Evolutionary conservation across 2,888 invertebrate genomes (phyloP), one percentile per base, ranked within the genome.

Genomic region (Stenichneumon culpator): DNA sequence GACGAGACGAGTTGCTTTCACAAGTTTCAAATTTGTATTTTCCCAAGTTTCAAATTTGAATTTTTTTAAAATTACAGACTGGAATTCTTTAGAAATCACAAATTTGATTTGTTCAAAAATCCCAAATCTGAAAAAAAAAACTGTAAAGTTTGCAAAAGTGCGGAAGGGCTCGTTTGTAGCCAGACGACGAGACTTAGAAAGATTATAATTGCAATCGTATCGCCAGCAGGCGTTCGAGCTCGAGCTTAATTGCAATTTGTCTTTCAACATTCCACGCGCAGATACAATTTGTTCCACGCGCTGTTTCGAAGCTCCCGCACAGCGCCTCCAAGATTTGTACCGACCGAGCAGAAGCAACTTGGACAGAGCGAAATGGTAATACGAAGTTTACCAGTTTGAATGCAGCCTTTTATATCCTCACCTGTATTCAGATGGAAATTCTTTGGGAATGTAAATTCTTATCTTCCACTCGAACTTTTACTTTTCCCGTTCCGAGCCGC

Each of bases 381-480:
- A 65, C 70, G 22, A 9, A 50, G 32, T 63, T 70, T 79, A 63
- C 32, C 70, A 63, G 28, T 69, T 69, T 70, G 22, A 47, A 57
- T 47, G 52, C 44, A 2, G 52, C 69, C 57, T 69, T 79, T 25
- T 47, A 16, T 19, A 22, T 63, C 52, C 65, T 57, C 39, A 16
- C 19, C 22, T 22, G 39, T 22, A 39, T 72, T 72, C 32, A 19
- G 22, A 79, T 63, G 79, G 3, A 70, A 19, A 70, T 79, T 79
- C 60, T 47, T 47, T 22, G 50, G 2, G 4, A 36, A 70, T 63
- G 22, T 19, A 69, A 57, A 60, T 69, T 63, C 36, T 63, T 60
- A 65, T 67, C 50, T 44, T 69, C 19, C 19, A n/a, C 60, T 32
- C 19, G 11, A 70, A 54, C 9, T 28, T 44, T 39, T 28, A 60